Percentiles rank a stretch among this genome's conserved stretches.
phyloP scores from a whole-genome alignment of 2,113 vertebrate species.

The Pollachius pollachius region DNA sequence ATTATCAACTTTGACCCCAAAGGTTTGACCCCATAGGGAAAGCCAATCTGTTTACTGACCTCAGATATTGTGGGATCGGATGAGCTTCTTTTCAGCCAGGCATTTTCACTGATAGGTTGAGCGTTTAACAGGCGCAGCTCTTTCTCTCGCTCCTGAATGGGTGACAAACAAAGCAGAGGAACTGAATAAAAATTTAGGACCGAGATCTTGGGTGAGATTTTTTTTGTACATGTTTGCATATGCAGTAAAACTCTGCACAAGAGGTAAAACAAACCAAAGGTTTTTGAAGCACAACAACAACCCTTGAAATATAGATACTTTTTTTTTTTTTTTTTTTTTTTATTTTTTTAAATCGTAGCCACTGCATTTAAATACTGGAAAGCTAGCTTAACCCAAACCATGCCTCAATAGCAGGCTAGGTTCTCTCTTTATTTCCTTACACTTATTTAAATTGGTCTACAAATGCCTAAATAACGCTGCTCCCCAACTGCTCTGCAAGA shows the following conservation, averaged over 20 bases:
- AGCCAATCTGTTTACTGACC: constrained; percentile 38
- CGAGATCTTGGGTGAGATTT: background rate
- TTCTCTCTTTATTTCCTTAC: no score
- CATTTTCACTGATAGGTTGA: constrained; percentile 68
- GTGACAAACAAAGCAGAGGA: background rate
- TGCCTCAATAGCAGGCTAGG: no score
- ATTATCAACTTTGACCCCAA: no score
- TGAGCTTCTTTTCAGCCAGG: constrained; percentile 71
- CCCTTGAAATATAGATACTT: background rate
- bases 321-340: no score
- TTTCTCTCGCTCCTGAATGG: constrained; percentile 61
- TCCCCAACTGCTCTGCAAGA: no score
- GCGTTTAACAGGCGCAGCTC: constrained; percentile 61
- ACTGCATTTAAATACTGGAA: background rate
- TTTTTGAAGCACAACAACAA: background rate
- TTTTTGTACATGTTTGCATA: background rate
- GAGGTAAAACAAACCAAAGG: no score
- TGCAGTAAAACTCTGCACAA: no score
- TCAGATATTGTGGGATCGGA: constrained; percentile 59
- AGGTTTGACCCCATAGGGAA: background rate
- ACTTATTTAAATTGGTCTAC: no score
- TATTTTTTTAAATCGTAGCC: background rate
- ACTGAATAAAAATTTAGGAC: constrained; percentile 1
- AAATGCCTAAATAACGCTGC: no score
- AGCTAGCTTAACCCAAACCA: no score